Base-by-base conservation (phyloP, 2,797 vertebrate genomes). In the Manis javanica region DNA sequence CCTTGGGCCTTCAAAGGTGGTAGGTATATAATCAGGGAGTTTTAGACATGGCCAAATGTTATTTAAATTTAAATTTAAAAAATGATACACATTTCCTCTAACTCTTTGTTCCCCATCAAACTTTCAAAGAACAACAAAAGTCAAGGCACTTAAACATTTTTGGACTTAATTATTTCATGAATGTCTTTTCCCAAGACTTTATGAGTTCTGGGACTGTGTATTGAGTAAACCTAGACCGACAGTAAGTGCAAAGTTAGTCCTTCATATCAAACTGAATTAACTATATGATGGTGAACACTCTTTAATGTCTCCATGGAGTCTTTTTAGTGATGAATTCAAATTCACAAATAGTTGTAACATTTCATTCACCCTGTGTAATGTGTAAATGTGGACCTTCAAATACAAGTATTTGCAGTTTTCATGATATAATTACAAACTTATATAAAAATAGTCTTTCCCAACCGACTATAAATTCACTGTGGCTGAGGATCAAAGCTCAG, bases 401-500 rank as follows among this genome's bases (percentile, higher is more conserved):
- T 82, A 68, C 69, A 96, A 94, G 61, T 55, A 77, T 83, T 64
- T 88, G 26, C 21, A 86, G 31, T 87, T 95, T 87, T 96, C 83
- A 86, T 55, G 51, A 82, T 71, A 75, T 18, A 87, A 93, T 55
- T 79, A 87, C 59, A 93, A 91, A 91, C 31, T 16, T 71, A 69
- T 53, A 92, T 85, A 69, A 94, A 96, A 94, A 86, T 51, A 78
- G 34, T 46, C 63, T 92, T 78, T 64, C 46, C 59, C 87, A 86
- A 86, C 39, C 84, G 59, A 79, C 42, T 78, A 42, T 78, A 95
- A 79, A 84, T 68, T 88, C 88, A 63, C 21, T 55, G 75, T 85
- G 77, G 77, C 93, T 26, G 24, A 83, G 26, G 93, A 90, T 86
- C 93, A 96, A 91, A 95, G 59, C 69, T 89, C 42, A 79, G 61